A percentile compares a stretch with the other conserved stretches of the same genome.
Conservation (phyloP, 2,797 vertebrate genomes). For the Schizopygopsis malacanthus region DNA sequence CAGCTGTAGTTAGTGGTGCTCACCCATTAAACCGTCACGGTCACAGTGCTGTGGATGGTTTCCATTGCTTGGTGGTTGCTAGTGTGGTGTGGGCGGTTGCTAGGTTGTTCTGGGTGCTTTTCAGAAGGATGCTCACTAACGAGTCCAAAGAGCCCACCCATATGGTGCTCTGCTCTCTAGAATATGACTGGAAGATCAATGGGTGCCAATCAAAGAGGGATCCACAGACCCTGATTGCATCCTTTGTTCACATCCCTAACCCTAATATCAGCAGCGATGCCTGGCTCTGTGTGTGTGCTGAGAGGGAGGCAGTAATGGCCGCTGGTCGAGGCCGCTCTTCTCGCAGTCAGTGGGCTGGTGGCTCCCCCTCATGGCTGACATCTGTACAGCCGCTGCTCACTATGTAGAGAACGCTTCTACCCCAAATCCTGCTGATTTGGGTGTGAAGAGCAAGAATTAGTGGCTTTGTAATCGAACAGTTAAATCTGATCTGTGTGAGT, state of each 20-base stretch:
- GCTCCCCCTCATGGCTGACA: conserved; percentile 82
- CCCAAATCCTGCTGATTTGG: conserved; percentile 15
- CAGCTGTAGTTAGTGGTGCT: not conserved
- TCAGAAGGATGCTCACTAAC: not conserved
- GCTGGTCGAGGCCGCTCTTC: conserved; percentile 70
- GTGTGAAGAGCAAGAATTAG: not conserved
- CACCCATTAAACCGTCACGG: too few species aligned
- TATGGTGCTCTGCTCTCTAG: not conserved
- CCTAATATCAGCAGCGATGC: not conserved
- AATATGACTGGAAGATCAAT: not conserved
- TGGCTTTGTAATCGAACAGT: not conserved
- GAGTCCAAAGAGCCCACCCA: not conserved
- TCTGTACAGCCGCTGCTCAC: conserved; percentile 70
- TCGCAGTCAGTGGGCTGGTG: conserved; percentile 74
- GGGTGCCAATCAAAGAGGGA: not conserved
- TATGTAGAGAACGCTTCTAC: not conserved
- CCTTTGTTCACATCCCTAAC: not conserved
- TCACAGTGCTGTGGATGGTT: not conserved
- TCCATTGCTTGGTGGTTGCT: conserved; percentile 1
- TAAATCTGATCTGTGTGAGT: not conserved
- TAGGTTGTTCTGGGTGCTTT: not conserved
- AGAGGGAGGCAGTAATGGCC: conserved; percentile 73
- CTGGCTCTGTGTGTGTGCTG: conserved; percentile 9
- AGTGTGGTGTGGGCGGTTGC: not conserved
- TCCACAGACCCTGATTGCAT: not conserved